Evolutionary conservation across 2,113 vertebrate species (phyloP), one percentile per base, ranked within the genome.

Genomic region (Entosphenus tridentatus): DNA sequence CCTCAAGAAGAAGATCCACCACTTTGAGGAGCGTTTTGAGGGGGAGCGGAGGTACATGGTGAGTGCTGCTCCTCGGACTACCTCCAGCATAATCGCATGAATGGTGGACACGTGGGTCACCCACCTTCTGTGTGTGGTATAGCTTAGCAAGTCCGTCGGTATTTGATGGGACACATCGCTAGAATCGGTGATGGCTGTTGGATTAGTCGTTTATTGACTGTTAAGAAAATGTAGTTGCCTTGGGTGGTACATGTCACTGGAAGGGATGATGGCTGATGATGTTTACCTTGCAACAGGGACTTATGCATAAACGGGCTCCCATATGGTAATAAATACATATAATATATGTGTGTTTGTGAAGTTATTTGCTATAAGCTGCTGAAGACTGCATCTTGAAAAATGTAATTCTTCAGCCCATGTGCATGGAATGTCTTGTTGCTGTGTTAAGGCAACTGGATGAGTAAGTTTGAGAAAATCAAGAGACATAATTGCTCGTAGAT

Each of bases 1-100:
- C n/a, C 62, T 65, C n/a, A 65, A 65, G 62, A 65, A 65, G 62
- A 65, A 65, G 62, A 65, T 65, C 9, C 62, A 65, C 62, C n/a
- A 21, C n/a, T 65, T 65, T 65, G 62, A 65, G 62, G 62, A 65
- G 62, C n/a, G 21, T 21, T 65, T 65, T 65, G 62, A 65, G 62
- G n/a, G 21, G 62, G n/a, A 65, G 62, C n/a, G 21, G n/a, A 65
- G 21, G 62, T 65, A 65, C 62, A n/a, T n/a, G 10, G 62, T 65
- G 21, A 65, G 62, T 65, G n/a, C 21, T 16, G 21, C 62, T 65
- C n/a, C 62, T 65, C 5, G 1, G 39, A 5, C 39, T 39, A 39
- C 39, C 39, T 39, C 39, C 39, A 39, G 39, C 39, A 39, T 39
- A 39, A 39, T 39, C 39, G 6, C 39, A 39, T 39, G 39, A 39